Evolutionary conservation across 2,888 invertebrate species (phyloP), one percentile per base, ranked within the genome.

Genomic region (Tanaodytes sp.): DNA sequence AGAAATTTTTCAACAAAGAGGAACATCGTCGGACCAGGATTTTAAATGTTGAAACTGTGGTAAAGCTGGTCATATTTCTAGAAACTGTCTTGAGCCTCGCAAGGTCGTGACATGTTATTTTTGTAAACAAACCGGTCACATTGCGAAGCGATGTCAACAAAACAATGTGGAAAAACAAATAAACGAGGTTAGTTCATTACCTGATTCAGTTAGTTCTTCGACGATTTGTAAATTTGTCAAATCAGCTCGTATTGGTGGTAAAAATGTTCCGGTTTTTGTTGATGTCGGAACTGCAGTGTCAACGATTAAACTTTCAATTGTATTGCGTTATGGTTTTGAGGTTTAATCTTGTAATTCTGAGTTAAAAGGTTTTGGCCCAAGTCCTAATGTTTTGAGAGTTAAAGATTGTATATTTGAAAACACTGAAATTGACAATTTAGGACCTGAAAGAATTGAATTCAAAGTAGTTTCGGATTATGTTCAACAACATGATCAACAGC

Each of bases 221-320:
- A n/a, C n/a, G n/a, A n/a, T n/a, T n/a, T 4, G 14, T 23, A 12
- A 43, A 43, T 12, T 43, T 43, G n/a, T 23, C 23, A 14, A 6
- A 23, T 14, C 23, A 66, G 11, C 30, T 66, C 12, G 2, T 31
- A 8, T 30, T 66, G 8, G 58, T 5, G 4, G 16, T 16, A 2
- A 27, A 37, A 8, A 16, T 23, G 5, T 14, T 66, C 4, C 40
- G 9, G 8, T 61, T 64, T 2, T 45, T 43, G 52, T 71, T 2
- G 64, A 71, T 27, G 46, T 57, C 39, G 67, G 61, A 2, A 64
- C 67, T 1, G 52, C 67, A 1, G 48, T 64, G 9, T 55, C 49
- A 31, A 71, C 67, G 0, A 57, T 68, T 15, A 57, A 39, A 31
- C 45, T 52, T 8, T 48, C 39, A 20, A 45, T 42, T 4, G 63